Evolutionary conservation across 2,797 vertebrate genomes (phyloP).

Genomic region (Chanos chanos): DNA sequence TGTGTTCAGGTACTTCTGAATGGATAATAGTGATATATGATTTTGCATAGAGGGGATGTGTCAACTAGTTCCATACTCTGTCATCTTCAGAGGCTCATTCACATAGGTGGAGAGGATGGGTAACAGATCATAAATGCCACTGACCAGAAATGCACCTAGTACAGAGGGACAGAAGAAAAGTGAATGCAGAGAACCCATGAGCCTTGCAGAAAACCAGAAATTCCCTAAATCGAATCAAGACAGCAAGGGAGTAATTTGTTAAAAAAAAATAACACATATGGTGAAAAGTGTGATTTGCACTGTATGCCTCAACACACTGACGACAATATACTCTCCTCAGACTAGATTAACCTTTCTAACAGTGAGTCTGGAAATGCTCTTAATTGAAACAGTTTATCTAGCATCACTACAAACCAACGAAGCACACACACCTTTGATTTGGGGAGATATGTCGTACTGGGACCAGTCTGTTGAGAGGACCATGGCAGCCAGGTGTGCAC

Average conservation of each 20-base stretch:
- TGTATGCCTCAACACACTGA: neutral
- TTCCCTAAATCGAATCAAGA: neutral
- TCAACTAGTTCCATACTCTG: slow-evolving; percentile 64
- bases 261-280: neutral
- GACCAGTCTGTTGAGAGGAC: slow-evolving; percentile 85
- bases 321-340: no score
- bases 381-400: neutral
- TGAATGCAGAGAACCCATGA: no score
- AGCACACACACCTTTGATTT: slow-evolving; percentile 79
- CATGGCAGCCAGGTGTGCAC: slow-evolving; percentile 90
- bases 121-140: slow-evolving; percentile 87
- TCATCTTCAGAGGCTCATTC: slow-evolving; percentile 80
- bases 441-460: slow-evolving; percentile 66
- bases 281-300: neutral
- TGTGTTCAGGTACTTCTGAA: no score
- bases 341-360: no score
- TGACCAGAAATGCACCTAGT: slow-evolving; percentile 85
- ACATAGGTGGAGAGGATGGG: slow-evolving; percentile 80
- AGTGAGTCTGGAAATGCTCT: no score
- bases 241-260: neutral
- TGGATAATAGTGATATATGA: no score
- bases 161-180: neutral
- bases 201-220: no score
- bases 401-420: neutral
- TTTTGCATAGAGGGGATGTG: neutral